Base-by-base conservation (phyloP, 2,888 invertebrate species). In the Agonopterix heracliana region DNA sequence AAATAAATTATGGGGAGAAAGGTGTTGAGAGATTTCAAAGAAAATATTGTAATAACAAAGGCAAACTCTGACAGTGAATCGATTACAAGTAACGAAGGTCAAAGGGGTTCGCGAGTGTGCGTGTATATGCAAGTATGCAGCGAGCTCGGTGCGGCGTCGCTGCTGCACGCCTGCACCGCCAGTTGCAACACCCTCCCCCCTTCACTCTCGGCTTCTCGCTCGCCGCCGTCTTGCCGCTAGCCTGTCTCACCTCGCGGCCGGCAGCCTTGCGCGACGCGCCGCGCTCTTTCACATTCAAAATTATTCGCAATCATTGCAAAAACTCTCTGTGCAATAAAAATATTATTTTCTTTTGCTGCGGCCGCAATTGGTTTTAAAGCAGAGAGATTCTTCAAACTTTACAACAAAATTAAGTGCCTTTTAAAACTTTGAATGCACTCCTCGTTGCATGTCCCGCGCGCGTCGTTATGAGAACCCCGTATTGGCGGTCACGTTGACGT, bases 381-480 rank as follows among this genome's bases (percentile, higher is more conserved):
- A 83, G 78, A 83, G 84, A 83, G 78, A 68, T 81, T 73, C 57
- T 69, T 71, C 67, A 71, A 78, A 77, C 64, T 68, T 74, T 71
- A 65, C 55, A 69, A 68, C 71, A 60, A 80, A 77, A 74, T 75
- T 73, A 71, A 73, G 81, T 83, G 79, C 78, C 77, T 85, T 81
- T 26, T 81, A 66, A 78, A 76, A 87, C 78, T 87, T 88, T 86
- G 85, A 87, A 89, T 89, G 89, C 89, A 89, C 88, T 89, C 89
- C 89, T 90, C 90, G 90, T 90, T 90, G 90, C 90, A 91, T 82
- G 78, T 87, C 90, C 92, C 92, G 91, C 93, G 92, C 92, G 93
- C 93, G 93, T 93, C 92, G 91, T 90, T 92, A 90, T 92, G 92
- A 92, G 91, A 91, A 92, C 92, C 93, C 92, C 92, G 92, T 90